phyloP scores from a whole-genome alignment of 2,888 invertebrate genomes.

The Colletes collaris region DNA sequence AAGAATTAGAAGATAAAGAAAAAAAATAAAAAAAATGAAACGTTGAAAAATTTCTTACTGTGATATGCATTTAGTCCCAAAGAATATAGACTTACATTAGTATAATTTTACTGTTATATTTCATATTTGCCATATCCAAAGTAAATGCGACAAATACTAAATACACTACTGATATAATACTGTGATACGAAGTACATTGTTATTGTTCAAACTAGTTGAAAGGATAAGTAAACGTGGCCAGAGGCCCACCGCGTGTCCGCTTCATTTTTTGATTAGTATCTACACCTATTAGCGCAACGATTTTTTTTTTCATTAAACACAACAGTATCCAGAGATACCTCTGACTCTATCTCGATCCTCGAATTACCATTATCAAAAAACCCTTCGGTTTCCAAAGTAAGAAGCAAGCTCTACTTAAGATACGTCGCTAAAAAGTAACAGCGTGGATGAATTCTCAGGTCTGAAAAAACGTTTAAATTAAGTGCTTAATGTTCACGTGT shows the following conservation, averaged over 20 bases:
- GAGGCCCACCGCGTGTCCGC: constrained; percentile 72
- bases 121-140: constrained; percentile 82
- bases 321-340: constrained; percentile 67
- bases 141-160: constrained; percentile 79
- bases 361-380: constrained; percentile 56
- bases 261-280: constrained; percentile 77
- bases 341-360: constrained; percentile 61
- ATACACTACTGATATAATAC: constrained; percentile 79
- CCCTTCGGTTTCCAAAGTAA: constrained; percentile 49
- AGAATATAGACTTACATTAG: constrained; percentile 82
- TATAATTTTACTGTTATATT: constrained; percentile 81
- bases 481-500: constrained; percentile 74
- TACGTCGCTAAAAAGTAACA: constrained; percentile 70
- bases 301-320: constrained; percentile 67
- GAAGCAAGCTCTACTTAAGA: constrained; percentile 47
- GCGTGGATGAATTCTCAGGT: constrained; percentile 74
- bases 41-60: constrained; percentile 79
- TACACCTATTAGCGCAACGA: constrained; percentile 70
- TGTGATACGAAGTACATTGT: constrained; percentile 82
- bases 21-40: constrained; percentile 65
- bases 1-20: constrained; percentile 49
- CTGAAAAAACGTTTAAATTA: constrained; percentile 70
- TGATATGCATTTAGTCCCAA: constrained; percentile 82
- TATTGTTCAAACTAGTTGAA: constrained; percentile 79
- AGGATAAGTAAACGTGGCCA: constrained; percentile 69